These are phyloP conservation scores for Diabrotica virgifera DNA, from an alignment of 1,140 invertebrate genomes.

Conservation along the genomic window DNA sequence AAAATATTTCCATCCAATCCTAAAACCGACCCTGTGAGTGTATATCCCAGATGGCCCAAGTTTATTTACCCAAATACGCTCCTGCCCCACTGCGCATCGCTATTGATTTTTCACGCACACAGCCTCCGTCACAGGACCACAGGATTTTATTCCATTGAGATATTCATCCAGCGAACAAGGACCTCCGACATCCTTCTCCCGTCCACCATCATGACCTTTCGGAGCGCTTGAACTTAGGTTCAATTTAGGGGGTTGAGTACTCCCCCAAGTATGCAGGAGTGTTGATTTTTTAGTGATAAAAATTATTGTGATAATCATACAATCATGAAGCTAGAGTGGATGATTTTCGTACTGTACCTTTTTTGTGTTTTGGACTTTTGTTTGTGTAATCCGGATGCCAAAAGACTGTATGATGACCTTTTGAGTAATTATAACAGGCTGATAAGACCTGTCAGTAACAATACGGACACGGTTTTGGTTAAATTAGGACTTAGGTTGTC, in stretches of 20 bases:
- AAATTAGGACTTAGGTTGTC: slow-evolving; percentile 88
- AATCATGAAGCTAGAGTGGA: slow-evolving; percentile 13
- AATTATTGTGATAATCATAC: neutral
- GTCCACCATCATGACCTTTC: neutral
- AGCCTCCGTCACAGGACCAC: neutral
- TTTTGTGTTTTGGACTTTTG: slow-evolving; percentile 24
- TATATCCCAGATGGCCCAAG: too few species aligned
- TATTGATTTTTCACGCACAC: neutral
- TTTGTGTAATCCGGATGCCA: slow-evolving; percentile 78
- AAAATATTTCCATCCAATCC: too few species aligned
- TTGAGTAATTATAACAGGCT: slow-evolving; percentile 95
- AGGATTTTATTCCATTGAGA: neutral
- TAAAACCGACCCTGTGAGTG: too few species aligned
- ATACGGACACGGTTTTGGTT: slow-evolving; percentile 89
- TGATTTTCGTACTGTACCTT: slow-evolving; percentile 22
- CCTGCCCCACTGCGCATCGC: neutral
- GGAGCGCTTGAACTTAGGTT: neutral
- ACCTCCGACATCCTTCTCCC: neutral
- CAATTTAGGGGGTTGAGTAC: neutral
- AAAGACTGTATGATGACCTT: slow-evolving; percentile 90
- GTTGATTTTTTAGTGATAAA: neutral
- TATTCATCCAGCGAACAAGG: neutral
- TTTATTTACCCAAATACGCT: neutral
- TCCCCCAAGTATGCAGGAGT: neutral
- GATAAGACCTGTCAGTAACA: slow-evolving; percentile 89